Evolutionary conservation across 1,140 invertebrate species (phyloP).

Genomic region (Maconellicoccus hirsutus): DNA sequence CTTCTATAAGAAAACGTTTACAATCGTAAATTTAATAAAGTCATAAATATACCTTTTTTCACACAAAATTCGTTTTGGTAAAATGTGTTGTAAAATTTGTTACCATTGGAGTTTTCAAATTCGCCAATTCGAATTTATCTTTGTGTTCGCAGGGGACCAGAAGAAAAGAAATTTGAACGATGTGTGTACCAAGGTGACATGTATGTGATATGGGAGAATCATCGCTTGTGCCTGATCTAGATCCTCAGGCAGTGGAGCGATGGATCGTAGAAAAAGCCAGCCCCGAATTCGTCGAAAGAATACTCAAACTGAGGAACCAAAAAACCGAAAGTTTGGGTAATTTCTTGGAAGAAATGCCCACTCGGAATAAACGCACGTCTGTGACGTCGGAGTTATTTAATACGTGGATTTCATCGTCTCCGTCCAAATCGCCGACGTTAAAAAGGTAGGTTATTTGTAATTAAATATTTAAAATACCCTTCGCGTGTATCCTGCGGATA

Average conservation of each 20-base stretch:
- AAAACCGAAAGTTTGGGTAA: slow-evolving; percentile 19
- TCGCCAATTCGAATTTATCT: too few species aligned
- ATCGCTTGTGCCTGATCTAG: slow-evolving; percentile 23
- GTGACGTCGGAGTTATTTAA: slow-evolving; percentile 75
- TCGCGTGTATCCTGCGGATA: too few species aligned
- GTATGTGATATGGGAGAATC: slow-evolving; percentile 18
- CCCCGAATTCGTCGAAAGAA: slow-evolving; percentile 26
- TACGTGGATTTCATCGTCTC: slow-evolving; percentile 59
- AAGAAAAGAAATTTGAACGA: background rate
- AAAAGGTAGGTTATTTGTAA: background rate
- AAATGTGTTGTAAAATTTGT: too few species aligned
- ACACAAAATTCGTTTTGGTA: background rate
- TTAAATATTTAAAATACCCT: too few species aligned
- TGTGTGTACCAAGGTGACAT: slow-evolving; percentile 10
- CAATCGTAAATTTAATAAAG: slow-evolving; percentile 5
- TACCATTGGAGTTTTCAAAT: too few species aligned
- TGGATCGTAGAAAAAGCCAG: slow-evolving; percentile 28
- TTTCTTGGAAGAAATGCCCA: background rate
- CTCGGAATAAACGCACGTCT: slow-evolving; percentile 45
- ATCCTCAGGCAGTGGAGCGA: slow-evolving; percentile 30
- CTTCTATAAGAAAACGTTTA: background rate
- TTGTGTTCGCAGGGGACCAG: too few species aligned
- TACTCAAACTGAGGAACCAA: slow-evolving; percentile 24
- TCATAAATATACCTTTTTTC: background rate
- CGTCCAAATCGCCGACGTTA: slow-evolving; percentile 39